Conservation (phyloP, 2,797 vertebrate species). For the Carduelis carduelis region DNA sequence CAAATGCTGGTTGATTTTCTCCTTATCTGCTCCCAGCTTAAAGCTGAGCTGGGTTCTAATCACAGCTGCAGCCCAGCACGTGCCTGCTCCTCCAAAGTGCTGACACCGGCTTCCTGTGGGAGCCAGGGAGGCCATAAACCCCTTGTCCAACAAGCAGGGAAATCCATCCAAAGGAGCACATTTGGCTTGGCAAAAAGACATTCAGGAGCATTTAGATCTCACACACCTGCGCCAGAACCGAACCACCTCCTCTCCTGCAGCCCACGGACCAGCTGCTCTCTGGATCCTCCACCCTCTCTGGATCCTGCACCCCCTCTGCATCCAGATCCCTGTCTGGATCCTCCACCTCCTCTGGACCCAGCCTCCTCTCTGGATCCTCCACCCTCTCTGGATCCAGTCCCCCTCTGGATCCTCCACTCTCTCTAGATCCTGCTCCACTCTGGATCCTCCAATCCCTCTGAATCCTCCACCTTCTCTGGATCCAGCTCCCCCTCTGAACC, state of each 20-base stretch:
- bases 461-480: not conserved
- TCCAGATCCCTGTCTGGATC: not conserved
- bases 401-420: no score
- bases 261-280: not conserved
- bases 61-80: not conserved
- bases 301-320: no score
- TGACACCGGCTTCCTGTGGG: not conserved
- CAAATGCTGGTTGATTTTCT: not conserved
- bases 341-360: no score
- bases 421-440: no score
- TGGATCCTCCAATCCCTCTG: no score
- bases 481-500: no score
- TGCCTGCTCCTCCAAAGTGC: not conserved
- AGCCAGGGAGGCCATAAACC: not conserved
- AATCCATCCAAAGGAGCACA: not conserved
- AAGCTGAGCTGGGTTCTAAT: not conserved
- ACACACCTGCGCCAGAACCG: fast-evolving
- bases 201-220: not conserved
- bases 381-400: no score
- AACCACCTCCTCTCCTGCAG: not conserved
- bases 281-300: not conserved
- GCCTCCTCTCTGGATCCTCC: no score
- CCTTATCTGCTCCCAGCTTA: not conserved
- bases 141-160: not conserved
- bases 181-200: not conserved